Conservation (phyloP, 1,140 invertebrate genomes). For the Ridgeia piscesae region DNA sequence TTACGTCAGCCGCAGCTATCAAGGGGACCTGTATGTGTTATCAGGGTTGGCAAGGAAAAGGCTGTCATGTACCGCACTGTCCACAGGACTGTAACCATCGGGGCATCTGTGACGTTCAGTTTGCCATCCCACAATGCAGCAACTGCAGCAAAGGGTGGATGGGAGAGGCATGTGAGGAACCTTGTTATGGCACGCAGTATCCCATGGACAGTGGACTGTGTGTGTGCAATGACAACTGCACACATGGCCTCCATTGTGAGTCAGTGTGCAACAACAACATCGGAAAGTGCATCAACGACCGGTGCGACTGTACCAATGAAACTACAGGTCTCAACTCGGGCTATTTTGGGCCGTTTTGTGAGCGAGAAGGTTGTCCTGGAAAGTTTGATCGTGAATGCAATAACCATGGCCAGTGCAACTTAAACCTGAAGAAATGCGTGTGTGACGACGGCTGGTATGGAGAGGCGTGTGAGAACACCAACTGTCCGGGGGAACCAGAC, state of each 20-base stretch:
- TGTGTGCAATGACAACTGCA: conserved; percentile 34
- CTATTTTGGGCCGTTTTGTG: conserved; percentile 13
- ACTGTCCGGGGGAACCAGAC: conserved; percentile 37
- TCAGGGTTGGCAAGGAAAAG: conserved; percentile 38
- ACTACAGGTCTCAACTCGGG: conserved; percentile 25
- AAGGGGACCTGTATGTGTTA: conserved; percentile 35
- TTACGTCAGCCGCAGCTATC: conserved; percentile 29
- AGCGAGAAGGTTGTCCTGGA: conserved; percentile 16
- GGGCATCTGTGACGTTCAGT: conserved; percentile 30
- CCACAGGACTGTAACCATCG: conserved; percentile 37
- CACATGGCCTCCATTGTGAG: conserved; percentile 33
- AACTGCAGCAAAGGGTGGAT: conserved; percentile 39
- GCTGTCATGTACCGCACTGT: conserved; percentile 36
- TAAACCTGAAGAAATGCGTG: background rate
- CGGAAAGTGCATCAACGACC: conserved; percentile 31
- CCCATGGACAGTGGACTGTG: conserved; percentile 39
- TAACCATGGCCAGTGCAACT: conserved; percentile 11
- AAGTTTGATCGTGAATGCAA: background rate
- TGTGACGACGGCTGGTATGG: conserved; percentile 38
- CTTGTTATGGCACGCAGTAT: conserved; percentile 32
- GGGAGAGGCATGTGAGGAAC: conserved; percentile 36
- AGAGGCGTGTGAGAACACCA: conserved; percentile 34
- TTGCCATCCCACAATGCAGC: conserved; percentile 31
- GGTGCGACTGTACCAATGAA: conserved; percentile 30
- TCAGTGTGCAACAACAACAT: conserved; percentile 28